phyloP scores from a whole-genome alignment of 2,797 vertebrate genomes.

The Melanotaenia nigrans region DNA sequence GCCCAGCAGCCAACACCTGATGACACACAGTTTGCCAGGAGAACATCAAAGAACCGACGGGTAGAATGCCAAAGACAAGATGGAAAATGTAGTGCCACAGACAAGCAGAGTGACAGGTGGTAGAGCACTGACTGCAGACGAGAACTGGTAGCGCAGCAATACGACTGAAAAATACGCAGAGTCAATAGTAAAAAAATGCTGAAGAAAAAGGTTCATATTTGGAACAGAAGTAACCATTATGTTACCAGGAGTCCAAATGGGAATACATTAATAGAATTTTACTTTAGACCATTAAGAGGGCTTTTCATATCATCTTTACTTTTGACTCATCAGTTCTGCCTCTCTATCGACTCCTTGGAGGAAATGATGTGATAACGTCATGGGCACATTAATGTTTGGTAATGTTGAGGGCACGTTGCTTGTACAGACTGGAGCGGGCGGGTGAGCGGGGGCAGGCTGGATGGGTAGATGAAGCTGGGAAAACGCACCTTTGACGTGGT shows the following conservation, averaged over 20 bases:
- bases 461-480: slow-evolving; percentile 80
- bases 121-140: slow-evolving; percentile 71
- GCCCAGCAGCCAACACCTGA: slow-evolving; percentile 78
- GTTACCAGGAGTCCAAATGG: slow-evolving; percentile 23
- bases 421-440: slow-evolving; percentile 75
- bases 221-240: slow-evolving; percentile 32
- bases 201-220: slow-evolving; percentile 34
- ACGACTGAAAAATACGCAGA: slow-evolving; percentile 69
- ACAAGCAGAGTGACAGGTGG: slow-evolving; percentile 81
- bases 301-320: slow-evolving; percentile 66
- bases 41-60: slow-evolving; percentile 77
- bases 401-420: slow-evolving; percentile 70
- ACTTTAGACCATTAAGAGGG: slow-evolving; percentile 26
- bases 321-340: slow-evolving; percentile 74
- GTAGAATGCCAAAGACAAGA: slow-evolving; percentile 82
- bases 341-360: slow-evolving; percentile 59
- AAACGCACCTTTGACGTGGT: slow-evolving; percentile 88
- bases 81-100: slow-evolving; percentile 80
- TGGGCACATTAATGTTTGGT: slow-evolving; percentile 72
- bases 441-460: slow-evolving; percentile 72
- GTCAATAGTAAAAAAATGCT: slow-evolving; percentile 75
- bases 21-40: slow-evolving; percentile 80
- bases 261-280: slow-evolving; percentile 29
- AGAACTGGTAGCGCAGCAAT: slow-evolving; percentile 64
- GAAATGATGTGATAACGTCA: slow-evolving; percentile 71